phyloP scores from a whole-genome alignment of 1,140 invertebrate species.

The Whitmania pigra region DNA sequence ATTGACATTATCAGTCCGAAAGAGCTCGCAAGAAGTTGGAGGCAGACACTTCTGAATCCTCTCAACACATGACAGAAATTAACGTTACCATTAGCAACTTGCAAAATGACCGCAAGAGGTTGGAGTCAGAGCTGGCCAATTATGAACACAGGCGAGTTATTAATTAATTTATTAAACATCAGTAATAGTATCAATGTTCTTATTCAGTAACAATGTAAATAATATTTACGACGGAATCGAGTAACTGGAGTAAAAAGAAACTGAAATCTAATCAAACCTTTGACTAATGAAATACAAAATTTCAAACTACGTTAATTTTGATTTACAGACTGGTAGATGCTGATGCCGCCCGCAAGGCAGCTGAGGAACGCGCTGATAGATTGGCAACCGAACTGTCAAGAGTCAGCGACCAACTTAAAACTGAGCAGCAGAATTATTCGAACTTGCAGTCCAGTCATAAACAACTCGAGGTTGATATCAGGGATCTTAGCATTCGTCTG shows the following conservation, averaged over 20 bases:
- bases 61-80: constrained; percentile 11
- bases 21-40: constrained; percentile 15
- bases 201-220: too few relatives aligned
- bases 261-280: too few relatives aligned
- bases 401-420: constrained; percentile 38
- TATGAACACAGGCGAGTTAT: background rate
- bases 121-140: background rate
- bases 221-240: too few relatives aligned
- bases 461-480: constrained; percentile 41
- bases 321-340: constrained; percentile 64
- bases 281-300: too few relatives aligned
- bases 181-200: too few relatives aligned
- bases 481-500: constrained; percentile 41
- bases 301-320: background rate
- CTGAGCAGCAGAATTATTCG: constrained; percentile 43
- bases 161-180: too few relatives aligned
- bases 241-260: too few relatives aligned
- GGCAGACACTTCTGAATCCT: background rate
- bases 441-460: constrained; percentile 41
- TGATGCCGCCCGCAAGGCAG: constrained; percentile 52
- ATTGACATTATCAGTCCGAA: constrained; percentile 1
- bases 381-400: constrained; percentile 34
- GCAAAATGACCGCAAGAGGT: background rate
- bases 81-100: constrained; percentile 16
- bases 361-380: constrained; percentile 38